Base-by-base conservation (phyloP, 2,888 invertebrate species). In the Xestia xanthographa region DNA sequence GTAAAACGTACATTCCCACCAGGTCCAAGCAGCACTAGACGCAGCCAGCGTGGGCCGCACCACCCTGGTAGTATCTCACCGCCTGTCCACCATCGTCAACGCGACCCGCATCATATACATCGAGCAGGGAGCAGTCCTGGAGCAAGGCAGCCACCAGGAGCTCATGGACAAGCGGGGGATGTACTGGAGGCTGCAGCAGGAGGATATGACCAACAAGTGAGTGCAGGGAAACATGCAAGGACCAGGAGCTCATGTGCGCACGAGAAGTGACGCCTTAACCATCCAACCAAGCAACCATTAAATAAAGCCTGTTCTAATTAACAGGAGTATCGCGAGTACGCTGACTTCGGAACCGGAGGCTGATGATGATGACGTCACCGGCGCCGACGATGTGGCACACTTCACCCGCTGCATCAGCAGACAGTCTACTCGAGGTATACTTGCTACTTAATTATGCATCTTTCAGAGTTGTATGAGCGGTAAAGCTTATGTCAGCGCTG, bases 51-150 rank as follows among this genome's bases (percentile, higher is more conserved):
- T 96, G 80, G 98, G 98, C 4, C 95, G 98, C 85, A 98, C 98
- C 12, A 98, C 98, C 0, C 93, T 98, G 3, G 97, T 98, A 17
- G 98, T 98, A 0, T 98, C 98, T 0, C 98, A 98, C 93, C 95
- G 97, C 53, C 93, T 98, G 17, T 97, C 98, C 8, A 98, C 98
- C 9, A 97, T 98, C 66, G 97, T 97, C 34, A 97, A 97, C 91
- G 98, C 98, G 2, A 97, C 97, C 72, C 97, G 97, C 83, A 98
- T 98, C 86, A 97, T 98, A 38, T 97, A 97, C 90, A 97, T 98
- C 82, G 97, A 98, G 89, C 97, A 98, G 75, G 98, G 98, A 1
- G 92, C 95, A 11, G 97, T 97, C 4, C 97, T 97, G 34, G 98
- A 98, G 92, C 97, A 97, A 89, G 98, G 98, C 62, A 97, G 97